Evolutionary conservation across 2,797 vertebrate genomes (phyloP).

Genomic region (Acropternis orthonyx): DNA sequence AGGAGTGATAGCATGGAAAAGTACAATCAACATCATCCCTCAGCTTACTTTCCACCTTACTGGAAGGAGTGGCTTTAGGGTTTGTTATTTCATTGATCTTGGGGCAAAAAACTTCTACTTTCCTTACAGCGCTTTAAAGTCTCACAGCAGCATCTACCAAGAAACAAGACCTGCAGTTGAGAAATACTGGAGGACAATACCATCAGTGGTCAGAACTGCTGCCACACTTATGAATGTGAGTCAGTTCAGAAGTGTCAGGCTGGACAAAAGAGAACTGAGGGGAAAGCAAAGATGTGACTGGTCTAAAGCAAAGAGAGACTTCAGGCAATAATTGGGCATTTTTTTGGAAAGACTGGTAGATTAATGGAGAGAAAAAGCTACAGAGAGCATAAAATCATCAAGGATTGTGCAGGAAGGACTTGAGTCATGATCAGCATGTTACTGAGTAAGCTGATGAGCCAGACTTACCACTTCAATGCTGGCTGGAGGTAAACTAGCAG

Average conservation of each 20-base stretch:
- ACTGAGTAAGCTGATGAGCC: slow-evolving; percentile 18
- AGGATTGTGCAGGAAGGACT: background rate
- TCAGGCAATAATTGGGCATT: background rate
- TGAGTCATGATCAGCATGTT: background rate
- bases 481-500: background rate
- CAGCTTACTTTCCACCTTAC: background rate
- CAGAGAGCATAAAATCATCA: background rate
- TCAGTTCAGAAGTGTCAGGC: background rate
- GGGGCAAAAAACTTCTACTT: background rate
- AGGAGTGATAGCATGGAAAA: background rate
- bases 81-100: fast-evolving
- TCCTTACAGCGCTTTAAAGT: background rate
- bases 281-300: background rate
- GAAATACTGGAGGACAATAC: background rate
- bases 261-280: background rate
- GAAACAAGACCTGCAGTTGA: background rate
- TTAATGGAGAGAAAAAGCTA: background rate
- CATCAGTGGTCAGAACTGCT: background rate
- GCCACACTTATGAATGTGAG: background rate
- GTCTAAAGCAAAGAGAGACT: background rate
- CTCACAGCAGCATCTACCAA: background rate
- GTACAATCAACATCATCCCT: background rate
- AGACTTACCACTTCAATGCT: background rate
- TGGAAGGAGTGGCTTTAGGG: background rate
- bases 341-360: background rate